Base-by-base conservation (phyloP, 2,888 invertebrate genomes). In the Glyphotaelius pellucidus region DNA sequence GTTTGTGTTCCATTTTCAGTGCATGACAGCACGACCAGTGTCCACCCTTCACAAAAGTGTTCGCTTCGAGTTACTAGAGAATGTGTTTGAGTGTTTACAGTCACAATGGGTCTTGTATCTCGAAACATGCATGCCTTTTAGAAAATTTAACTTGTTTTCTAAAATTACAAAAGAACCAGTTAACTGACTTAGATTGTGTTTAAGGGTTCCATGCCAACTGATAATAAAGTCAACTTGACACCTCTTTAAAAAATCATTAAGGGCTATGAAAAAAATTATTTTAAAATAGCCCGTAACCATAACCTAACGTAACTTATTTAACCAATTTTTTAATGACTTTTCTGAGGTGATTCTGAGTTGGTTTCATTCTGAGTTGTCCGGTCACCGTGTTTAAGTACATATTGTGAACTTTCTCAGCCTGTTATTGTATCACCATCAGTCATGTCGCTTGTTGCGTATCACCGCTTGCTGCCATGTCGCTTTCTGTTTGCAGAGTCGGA, bases 401-500 rank as follows among this genome's bases (percentile, higher is more conserved):
- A n/a, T 67, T n/a, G 67, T n/a, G 25, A 67, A 25, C 67, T 67
- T 67, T 67, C 19, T 67, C 25, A 67, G 25, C 9, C n/a, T n/a
- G 25, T 12, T 42, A 42, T n/a, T 67, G 67, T 5, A 19, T n/a
- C 67, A n/a, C 25, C 67, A 67, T 67, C 67, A 67, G n/a, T 67
- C 67, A 67, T 67, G 67, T 67, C 67, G 67, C 67, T 67, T 67
- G n/a, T 67, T 89, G 67, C 31, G n/a, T 79, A 89, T 89, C 91
- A 90, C 84, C 88, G 93, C 93, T 92, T 93, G 92, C 92, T 87
- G 92, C 92, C 90, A 87, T 87, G 87, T 87, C 87, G 87, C 87
- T 89, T 91, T 92, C 90, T 91, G 90, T 94, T 97, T 96, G 94
- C 97, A 98, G 98, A 98, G 97, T 98, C 98, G 96, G 98, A 98